phyloP scores from a whole-genome alignment of 2,888 invertebrate species.

The Mactromeris polynyma region DNA sequence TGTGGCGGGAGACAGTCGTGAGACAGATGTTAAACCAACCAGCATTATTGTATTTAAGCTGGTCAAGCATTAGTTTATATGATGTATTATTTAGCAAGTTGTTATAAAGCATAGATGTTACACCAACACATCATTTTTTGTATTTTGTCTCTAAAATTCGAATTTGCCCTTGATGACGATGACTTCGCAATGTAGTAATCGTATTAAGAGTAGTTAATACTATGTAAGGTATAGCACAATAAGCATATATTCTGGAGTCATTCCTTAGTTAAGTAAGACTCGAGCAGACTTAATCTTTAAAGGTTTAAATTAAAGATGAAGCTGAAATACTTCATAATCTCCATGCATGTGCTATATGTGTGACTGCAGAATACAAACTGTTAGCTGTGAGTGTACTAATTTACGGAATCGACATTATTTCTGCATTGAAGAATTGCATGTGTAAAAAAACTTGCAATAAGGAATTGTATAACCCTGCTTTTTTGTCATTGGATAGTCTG shows the following conservation, averaged over 20 bases:
- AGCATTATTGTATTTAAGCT: background rate
- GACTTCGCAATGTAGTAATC: background rate
- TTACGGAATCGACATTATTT: background rate
- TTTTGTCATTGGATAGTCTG: background rate
- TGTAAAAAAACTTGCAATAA: background rate
- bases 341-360: background rate
- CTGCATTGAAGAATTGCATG: conserved; percentile 2
- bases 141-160: background rate
- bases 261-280: too few species aligned
- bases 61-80: background rate
- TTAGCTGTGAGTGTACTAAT: background rate
- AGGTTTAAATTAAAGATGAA: too few species aligned
- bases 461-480: background rate
- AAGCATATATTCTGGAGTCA: too few species aligned
- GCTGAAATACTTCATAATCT: background rate
- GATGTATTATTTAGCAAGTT: background rate
- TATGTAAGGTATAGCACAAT: too few species aligned
- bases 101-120: background rate
- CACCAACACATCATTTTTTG: background rate
- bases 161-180: background rate
- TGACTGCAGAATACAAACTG: background rate
- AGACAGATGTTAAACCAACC: background rate
- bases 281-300: too few species aligned
- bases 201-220: too few species aligned
- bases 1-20: background rate